Evolutionary conservation across 1,140 invertebrate species (phyloP), one percentile per base, ranked within the genome.

Genomic region (Tribolium madens): DNA sequence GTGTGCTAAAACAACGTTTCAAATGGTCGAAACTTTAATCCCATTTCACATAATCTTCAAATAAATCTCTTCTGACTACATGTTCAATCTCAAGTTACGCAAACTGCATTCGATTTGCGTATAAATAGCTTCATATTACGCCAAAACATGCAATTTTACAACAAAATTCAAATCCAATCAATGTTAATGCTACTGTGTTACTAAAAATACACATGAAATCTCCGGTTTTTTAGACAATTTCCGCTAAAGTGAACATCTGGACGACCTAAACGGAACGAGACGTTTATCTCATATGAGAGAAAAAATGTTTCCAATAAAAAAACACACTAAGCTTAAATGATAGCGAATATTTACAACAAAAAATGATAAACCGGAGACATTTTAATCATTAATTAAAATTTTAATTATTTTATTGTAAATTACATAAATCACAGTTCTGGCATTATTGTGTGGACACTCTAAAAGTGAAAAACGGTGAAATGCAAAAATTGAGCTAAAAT

Each of bases 221-320:
- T 7, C 33, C 33, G 33, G 10, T 36, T 36, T 36, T 10, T 36
- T 36, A 36, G 33, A 7, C 33, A 36, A 36, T 36, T 36, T 36
- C 33, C 33, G 33, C 33, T 9, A 9, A 36, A 36, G 7, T 36
- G 33, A 36, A 10, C 33, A 36, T 36, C 33, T 36, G 33, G 33
- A 36, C 33, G 10, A 36, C 10, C 1, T 36, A 36, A 36, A 36
- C 33, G 33, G 10, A 31, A 31, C 26, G 26, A 31, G 33, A 21
- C 10, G 6, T 5, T 36, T 36, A 36, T 36, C 33, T 36, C 33
- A 36, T 5, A 9, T 5, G n/a, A n/a, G n/a, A 36, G 33, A 36
- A 21, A 1, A 21, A n/a, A n/a, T n/a, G 26, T 31, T 5, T 1
- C 33, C 12, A 75, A 21, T 21, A 64, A 75, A 60, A 64, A 75